phyloP scores from a whole-genome alignment of 2,113 vertebrate genomes.

The Odocoileus virginianus region DNA sequence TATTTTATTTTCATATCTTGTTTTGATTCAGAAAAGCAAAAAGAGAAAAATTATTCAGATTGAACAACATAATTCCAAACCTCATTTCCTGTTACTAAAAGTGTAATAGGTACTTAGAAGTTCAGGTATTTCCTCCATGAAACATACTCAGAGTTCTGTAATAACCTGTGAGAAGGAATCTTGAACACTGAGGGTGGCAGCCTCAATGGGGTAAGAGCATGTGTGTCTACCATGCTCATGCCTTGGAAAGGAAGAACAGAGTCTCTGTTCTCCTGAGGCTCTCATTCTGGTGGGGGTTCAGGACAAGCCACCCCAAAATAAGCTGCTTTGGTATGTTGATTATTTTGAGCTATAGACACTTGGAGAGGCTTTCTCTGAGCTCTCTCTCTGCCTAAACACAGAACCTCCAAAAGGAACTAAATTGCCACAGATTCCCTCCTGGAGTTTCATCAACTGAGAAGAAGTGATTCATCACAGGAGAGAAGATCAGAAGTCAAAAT shows the following conservation, averaged over 20 bases:
- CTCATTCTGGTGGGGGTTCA: not conserved
- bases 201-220: too few relatives aligned
- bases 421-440: not conserved
- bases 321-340: not conserved
- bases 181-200: not conserved
- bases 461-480: not conserved
- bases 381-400: not conserved
- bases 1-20: not conserved
- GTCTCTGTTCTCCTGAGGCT: not conserved
- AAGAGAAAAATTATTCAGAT: not conserved
- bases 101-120: not conserved
- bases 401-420: not conserved
- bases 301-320: not conserved
- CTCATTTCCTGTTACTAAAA: not conserved
- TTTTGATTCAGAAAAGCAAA: not conserved
- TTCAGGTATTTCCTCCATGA: not conserved
- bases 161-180: not conserved
- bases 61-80: not conserved
- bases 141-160: not conserved
- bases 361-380: not conserved
- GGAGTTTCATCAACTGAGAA: not conserved
- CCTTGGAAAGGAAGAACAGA: not conserved
- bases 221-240: rapidly evolving
- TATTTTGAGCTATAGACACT: not conserved
- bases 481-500: not conserved